Evolutionary conservation across 2,888 invertebrate species (phyloP), one percentile per base, ranked within the genome.

Genomic region (Tortricodes alternella): DNA sequence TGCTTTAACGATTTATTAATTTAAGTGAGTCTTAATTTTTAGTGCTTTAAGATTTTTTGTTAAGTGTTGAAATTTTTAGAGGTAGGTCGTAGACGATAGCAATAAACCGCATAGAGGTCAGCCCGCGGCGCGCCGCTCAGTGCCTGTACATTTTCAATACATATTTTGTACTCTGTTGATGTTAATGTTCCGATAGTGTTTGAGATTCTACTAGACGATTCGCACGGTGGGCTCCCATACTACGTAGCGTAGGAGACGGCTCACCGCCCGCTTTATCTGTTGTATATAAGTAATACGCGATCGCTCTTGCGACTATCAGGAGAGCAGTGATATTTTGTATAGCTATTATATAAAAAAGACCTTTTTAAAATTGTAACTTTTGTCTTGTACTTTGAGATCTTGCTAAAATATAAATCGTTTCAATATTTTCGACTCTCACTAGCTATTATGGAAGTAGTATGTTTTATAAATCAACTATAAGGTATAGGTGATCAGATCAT

Each of bases 301-400:
- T 67, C 79, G 75, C 82, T 78, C 78, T 70, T 82, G 74, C 84
- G 73, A 83, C 80, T 85, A 86, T 83, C 78, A 76, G n/a, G n/a
- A n/a, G 82, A 81, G 80, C 85, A 78, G 85, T 86, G 85, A 85
- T 87, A 88, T 87, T 86, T 88, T 88, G 76, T 85, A 83, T 85
- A 85, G 79, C 78, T 80, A 80, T 78, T 78, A 73, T 80, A 72
- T 71, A 66, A 66, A 73, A 68, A 72, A 60, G 41, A 53, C 53
- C 57, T 49, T 53, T 46, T 56, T 65, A 53, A 66, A 64, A 58
- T 64, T 63, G 46, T 63, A 65, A 55, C 76, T 78, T 77, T 77
- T 76, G 73, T 67, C 66, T 75, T 74, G 74, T 71, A 68, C 70
- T 76, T 78, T 70, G 64, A 71, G 66, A 72, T 71, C 74, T 74